Evolutionary conservation across 2,888 invertebrate species (phyloP), one percentile per base, ranked within the genome.

Genomic region (Drosophila multiciliata): DNA sequence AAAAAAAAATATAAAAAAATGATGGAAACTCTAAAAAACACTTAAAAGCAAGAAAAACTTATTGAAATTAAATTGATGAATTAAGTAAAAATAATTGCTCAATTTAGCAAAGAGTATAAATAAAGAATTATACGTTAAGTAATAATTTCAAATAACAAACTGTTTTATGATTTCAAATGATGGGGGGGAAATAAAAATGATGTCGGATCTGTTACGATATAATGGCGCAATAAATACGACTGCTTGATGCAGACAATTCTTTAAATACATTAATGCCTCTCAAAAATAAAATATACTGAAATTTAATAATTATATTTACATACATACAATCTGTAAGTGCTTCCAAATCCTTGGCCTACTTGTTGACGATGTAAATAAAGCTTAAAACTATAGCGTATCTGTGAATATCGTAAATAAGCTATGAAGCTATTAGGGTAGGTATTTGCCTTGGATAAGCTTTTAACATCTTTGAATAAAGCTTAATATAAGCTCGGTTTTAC

Each of bases 61-160:
- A 87, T 87, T 77, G 75, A 85, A 78, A 83, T 73, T 74, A 82
- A 81, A 88, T 79, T 85, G 88, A 87, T 77, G 85, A 81, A 86
- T 82, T 86, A 86, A 87, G 84, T 82, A 55, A 89, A 91, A 83
- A 83, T 81, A 91, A 92, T 92, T 92, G 92, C 92, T 92, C 92
- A 92, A 92, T 92, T 92, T 91, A 92, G 92, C 92, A 91, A 87
- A 90, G 89, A 87, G 88, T 88, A 88, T 79, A 87, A 87, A 87
- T 89, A 91, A 91, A 91, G 84, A 91, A 92, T 92, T 91, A 92
- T 91, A 91, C 92, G 92, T 92, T 92, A 92, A 92, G 92, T 88
- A 90, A 87, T 82, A 86, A 87, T 90, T 87, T 88, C 78, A 87
- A 88, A 83, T 65, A 40, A 59, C 0, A 38, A 42, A 3, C 20